These are phyloP conservation scores for Lasioglossum baleicum DNA, from an alignment of 1,140 invertebrate species.

Conservation along the genomic window DNA sequence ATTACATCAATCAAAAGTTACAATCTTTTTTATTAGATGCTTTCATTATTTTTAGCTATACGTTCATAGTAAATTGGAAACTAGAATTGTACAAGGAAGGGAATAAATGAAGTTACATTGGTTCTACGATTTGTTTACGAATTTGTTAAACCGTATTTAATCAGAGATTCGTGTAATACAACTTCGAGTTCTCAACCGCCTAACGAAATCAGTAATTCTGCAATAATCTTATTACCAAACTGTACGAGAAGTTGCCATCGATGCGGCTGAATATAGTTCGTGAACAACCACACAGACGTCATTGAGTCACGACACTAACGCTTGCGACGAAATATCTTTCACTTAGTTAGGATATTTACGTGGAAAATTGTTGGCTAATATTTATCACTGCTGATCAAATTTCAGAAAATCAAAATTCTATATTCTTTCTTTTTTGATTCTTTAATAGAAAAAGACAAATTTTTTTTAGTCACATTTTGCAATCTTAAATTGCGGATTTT, in stretches of 20 bases:
- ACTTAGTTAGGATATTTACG: not conserved
- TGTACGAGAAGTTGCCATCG: slow-evolving; percentile 26
- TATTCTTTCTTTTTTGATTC: too few relatives aligned
- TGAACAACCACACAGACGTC: slow-evolving; percentile 28
- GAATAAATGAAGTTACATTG: not conserved
- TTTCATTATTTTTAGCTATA: slow-evolving; percentile 11
- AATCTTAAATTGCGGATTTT: too few relatives aligned
- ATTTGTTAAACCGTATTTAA: slow-evolving; percentile 27
- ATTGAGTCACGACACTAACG: slow-evolving; percentile 5
- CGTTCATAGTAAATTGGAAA: not conserved
- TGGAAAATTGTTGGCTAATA: not conserved
- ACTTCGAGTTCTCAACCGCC: slow-evolving; percentile 23
- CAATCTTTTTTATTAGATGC: slow-evolving; percentile 31
- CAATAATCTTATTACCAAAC: slow-evolving; percentile 38
- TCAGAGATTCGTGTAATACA: not conserved
- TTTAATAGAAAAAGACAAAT: too few relatives aligned
- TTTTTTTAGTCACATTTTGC: too few relatives aligned
- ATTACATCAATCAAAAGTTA: slow-evolving; percentile 63
- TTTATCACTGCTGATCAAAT: not conserved
- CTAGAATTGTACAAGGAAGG: not conserved
- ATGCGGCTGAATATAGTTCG: slow-evolving; percentile 35
- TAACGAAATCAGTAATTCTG: slow-evolving; percentile 39
- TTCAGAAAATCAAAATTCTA: not conserved
- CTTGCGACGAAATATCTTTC: slow-evolving; percentile 8
- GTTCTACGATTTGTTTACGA: not conserved